A percentile compares a stretch with the other conserved stretches of the same genome.
phyloP scores from a whole-genome alignment of 2,113 vertebrate genomes.

The Notarius quadriscutis region DNA sequence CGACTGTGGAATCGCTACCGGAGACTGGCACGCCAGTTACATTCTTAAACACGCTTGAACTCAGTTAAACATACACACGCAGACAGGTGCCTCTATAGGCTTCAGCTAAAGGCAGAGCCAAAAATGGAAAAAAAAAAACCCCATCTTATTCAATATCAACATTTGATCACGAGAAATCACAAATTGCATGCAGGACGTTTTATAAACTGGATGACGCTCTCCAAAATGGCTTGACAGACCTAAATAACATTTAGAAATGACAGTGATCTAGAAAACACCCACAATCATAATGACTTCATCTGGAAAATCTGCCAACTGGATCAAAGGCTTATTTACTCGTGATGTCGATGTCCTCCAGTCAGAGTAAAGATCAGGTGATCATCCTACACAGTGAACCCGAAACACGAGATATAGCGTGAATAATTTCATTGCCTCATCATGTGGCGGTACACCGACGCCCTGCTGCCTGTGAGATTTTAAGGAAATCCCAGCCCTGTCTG shows the following conservation, averaged over 20 bases:
- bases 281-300: background rate
- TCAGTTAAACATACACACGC: no score
- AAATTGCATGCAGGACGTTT: background rate
- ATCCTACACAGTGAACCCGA: background rate
- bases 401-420: background rate
- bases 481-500: background rate
- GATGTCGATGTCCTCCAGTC: background rate
- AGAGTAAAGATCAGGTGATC: background rate
- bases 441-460: background rate
- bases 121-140: no score
- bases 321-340: background rate
- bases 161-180: no score
- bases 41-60: no score
- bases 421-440: background rate
- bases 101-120: no score
- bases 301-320: background rate
- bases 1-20: no score
- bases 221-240: background rate
- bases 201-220: background rate
- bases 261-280: background rate
- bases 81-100: no score
- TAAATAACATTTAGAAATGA: background rate
- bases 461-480: no score
- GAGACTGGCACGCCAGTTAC: no score
- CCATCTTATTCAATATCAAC: no score